A percentile compares a stretch with the other conserved stretches of the same genome.
These are phyloP conservation scores for Spinus pinus DNA, from an alignment of 2,797 vertebrate genomes.

Conservation along the genomic window DNA sequence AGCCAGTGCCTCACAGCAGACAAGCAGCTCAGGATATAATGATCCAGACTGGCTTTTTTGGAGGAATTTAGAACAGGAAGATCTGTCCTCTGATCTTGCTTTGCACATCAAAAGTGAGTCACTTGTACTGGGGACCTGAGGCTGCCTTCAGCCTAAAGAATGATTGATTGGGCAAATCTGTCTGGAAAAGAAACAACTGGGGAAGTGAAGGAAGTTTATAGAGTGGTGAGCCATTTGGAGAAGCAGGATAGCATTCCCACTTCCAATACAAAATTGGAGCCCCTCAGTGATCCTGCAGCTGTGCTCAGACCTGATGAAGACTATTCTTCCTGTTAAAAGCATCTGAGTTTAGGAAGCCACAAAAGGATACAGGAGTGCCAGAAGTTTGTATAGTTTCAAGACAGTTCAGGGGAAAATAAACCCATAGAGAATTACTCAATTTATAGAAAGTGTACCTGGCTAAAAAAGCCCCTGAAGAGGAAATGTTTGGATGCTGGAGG, in stretches of 20 bases:
- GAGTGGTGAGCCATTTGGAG: not conserved
- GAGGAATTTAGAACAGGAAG: not conserved
- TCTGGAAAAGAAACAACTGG: not conserved
- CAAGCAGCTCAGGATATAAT: not conserved
- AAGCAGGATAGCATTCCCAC: not conserved
- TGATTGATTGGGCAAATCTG: not conserved
- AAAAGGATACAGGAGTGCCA: not conserved
- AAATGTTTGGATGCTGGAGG: not conserved
- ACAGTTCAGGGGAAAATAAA: not conserved
- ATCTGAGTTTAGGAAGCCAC: not conserved
- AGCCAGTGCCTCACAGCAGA: not conserved
- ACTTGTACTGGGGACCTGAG: not conserved
- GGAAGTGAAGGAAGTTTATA: not conserved
- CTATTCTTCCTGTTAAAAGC: not conserved
- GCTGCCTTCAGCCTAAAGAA: not conserved
- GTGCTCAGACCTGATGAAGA: not conserved
- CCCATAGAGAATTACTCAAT: not conserved
- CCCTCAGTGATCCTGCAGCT: not conserved
- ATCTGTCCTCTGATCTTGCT: not conserved
- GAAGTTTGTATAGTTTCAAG: not conserved
- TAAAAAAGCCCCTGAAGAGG: not conserved
- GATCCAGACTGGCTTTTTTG: not conserved
- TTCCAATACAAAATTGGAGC: not conserved
- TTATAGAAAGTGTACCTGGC: fast-evolving
- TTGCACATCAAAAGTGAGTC: not conserved